Percentiles rank a stretch among this genome's conserved stretches.
Conservation (phyloP, 2,888 invertebrate species). For the Pammene fasciana region DNA sequence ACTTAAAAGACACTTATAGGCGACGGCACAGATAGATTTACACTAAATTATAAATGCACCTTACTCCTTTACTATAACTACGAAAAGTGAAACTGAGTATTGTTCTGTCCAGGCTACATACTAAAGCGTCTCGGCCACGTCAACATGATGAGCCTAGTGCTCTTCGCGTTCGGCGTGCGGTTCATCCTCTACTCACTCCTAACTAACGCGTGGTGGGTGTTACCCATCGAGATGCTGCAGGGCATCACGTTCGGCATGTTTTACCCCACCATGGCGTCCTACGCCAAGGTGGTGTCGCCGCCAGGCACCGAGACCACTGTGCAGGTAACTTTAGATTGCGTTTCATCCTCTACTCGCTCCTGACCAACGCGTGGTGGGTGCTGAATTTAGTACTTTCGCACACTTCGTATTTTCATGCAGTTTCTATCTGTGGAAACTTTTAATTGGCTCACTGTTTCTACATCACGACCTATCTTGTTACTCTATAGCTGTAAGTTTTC, state of each 20-base stretch:
- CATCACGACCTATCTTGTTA: too few species aligned
- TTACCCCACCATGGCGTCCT: slow-evolving; percentile 94
- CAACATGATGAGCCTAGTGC: slow-evolving; percentile 91
- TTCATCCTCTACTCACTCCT: slow-evolving; percentile 92
- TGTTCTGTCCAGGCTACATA: slow-evolving; percentile 83
- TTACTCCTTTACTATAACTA: too few species aligned
- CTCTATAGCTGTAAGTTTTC: too few species aligned
- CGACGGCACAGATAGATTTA: too few species aligned
- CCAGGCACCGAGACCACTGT: slow-evolving; percentile 94
- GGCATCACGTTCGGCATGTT: slow-evolving; percentile 95
- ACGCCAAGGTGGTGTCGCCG: slow-evolving; percentile 92
- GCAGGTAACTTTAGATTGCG: slow-evolving; percentile 81
- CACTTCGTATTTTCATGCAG: too few species aligned
- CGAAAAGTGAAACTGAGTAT: background rate
- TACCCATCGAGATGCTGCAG: slow-evolving; percentile 93
- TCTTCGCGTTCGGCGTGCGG: slow-evolving; percentile 90
- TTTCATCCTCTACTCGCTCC: too few species aligned
- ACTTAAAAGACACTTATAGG: too few species aligned
- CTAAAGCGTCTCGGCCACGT: slow-evolving; percentile 91
- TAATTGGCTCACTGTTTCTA: too few species aligned
- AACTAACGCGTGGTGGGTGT: slow-evolving; percentile 91
- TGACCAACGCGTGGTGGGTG: too few species aligned
- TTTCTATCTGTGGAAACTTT: too few species aligned
- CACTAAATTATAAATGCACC: too few species aligned
- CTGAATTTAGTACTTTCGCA: too few species aligned